Base-by-base conservation (phyloP, 2,797 vertebrate species). In the Yasuhikotakia modesta region DNA sequence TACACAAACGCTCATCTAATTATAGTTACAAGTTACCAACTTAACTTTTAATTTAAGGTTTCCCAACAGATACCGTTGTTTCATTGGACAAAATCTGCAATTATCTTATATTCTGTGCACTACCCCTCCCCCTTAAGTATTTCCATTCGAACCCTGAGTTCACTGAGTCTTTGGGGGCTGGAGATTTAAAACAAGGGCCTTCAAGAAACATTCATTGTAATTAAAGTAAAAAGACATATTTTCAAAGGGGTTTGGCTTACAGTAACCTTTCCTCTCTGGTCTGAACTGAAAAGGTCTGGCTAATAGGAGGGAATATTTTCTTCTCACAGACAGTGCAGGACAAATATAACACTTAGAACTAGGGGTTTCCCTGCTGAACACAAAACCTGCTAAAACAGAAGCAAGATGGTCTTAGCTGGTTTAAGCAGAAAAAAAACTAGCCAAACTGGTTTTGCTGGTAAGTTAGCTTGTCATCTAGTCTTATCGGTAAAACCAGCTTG, bases 41-140 rank as follows among this genome's bases (percentile, higher is more conserved):
- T 35, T 78, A 85, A 74, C 72, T 67, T 83, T 79, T 79, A 76
- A 84, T 82, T 82, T 32, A 81, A 82, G 76, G 55, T 53, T 85
- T 77, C 73, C 55, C 67, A 80, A 65, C 61, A 74, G 75, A 85
- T 73, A 65, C 48, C 64, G 52, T 48, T 67, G 76, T 86, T 76
- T 79, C 78, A 86, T 69, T 85, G 83, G 83, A 70, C 76, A 81
- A 79, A 50, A 45, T 71, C 45, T n/a, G 79, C 61, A 85, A 86
- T 87, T 84, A 82, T 68, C 53, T 27, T 58, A 76, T 16, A 73
- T 55, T 11, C 2, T 69, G 46, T 60, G 68, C 35, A 70, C 50
- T 61, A 70, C 73, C 77, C 65, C 79, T 72, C 74, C 66, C 76
- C 64, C 79, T 63, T 58, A 58, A 24, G 22, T 19, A 73, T 46